Percentiles rank a stretch among this genome's conserved stretches.
Conservation (phyloP, 1,140 invertebrate genomes). For the Lepidurus packardi region DNA sequence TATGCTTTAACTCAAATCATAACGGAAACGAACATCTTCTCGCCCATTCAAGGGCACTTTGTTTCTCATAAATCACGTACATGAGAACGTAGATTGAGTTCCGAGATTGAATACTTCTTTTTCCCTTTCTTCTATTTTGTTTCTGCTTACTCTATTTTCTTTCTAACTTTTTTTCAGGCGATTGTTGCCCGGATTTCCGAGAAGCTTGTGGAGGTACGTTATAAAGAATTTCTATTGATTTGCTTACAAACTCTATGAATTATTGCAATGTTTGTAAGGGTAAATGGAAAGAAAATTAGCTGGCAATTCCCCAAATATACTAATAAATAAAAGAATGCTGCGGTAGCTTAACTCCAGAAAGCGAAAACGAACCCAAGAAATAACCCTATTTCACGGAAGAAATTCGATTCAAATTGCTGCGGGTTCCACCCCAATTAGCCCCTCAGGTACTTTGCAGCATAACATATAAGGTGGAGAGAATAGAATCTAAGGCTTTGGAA, state of each 20-base stretch:
- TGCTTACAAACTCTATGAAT: not conserved
- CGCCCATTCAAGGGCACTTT: too few relatives aligned
- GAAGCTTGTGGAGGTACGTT: slow-evolving; percentile 73
- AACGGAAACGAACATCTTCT: too few relatives aligned
- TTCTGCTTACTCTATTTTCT: too few relatives aligned
- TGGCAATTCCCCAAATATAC: not conserved
- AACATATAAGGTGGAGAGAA: not conserved
- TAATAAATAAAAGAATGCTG: not conserved
- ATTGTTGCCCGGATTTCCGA: slow-evolving; percentile 78
- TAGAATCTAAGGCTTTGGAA: not conserved
- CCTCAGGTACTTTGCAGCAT: not conserved
- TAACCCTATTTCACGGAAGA: not conserved
- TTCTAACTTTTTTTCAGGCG: slow-evolving; percentile 47
- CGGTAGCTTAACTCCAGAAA: too few relatives aligned
- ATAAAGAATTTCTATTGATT: not conserved
- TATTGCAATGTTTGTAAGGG: not conserved
- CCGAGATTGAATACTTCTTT: too few relatives aligned
- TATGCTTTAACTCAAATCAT: too few relatives aligned
- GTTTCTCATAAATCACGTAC: too few relatives aligned
- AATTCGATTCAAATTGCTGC: not conserved
- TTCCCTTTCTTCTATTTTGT: too few relatives aligned
- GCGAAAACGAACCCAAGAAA: not conserved
- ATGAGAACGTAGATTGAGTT: too few relatives aligned
- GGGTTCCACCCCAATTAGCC: slow-evolving; percentile 2
- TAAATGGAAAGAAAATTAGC: not conserved